Evolutionary conservation across 2,797 vertebrate species (phyloP), one percentile per base, ranked within the genome.

Genomic region (Morus bassanus): DNA sequence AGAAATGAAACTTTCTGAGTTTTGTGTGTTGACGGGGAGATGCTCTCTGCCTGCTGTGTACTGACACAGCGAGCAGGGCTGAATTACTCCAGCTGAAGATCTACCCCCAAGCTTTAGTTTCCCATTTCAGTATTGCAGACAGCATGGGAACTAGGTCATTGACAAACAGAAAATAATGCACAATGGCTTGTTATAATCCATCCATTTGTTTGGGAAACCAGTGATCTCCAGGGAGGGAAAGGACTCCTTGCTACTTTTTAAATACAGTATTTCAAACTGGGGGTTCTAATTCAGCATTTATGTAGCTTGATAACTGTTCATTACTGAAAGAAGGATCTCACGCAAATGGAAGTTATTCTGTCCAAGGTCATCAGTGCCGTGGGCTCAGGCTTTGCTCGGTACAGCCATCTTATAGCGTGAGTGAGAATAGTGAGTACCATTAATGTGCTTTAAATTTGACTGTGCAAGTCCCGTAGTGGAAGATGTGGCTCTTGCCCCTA

Each of bases 121-220:
- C 63, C 80, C 77, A 30, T 51, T 43, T 30, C 65, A 75, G 50
- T 18, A 7, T 6, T 39, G 7, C 83, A 90, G 86, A 16, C 69
- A 60, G 30, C 70, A 60, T 2, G 27, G 77, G 59, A 56, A 41
- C 76, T 1, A 85, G 76, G 85, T 70, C 83, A 81, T 3, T 60
- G 79, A 21, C 65, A 70, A 69, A 48, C 67, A 82, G 88, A 43
- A 92, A 75, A 95, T 88, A 89, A 93, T 79, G 2, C 83, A 94
- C 93, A 90, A 73, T 57, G 85, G 59, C n/a, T 89, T 65, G 39
- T 91, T 82, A 56, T 22, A 88, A 30, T 64, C 81, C 3, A 4
- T 25, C 76, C 7, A 1, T 15, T 33, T 39, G 43, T 19, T 48
- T 28, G 75, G 67, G 81, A 72, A 53, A 56, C 2, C 56, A 50